phyloP scores from a whole-genome alignment of 2,888 invertebrate genomes.

The Buathra laborator region DNA sequence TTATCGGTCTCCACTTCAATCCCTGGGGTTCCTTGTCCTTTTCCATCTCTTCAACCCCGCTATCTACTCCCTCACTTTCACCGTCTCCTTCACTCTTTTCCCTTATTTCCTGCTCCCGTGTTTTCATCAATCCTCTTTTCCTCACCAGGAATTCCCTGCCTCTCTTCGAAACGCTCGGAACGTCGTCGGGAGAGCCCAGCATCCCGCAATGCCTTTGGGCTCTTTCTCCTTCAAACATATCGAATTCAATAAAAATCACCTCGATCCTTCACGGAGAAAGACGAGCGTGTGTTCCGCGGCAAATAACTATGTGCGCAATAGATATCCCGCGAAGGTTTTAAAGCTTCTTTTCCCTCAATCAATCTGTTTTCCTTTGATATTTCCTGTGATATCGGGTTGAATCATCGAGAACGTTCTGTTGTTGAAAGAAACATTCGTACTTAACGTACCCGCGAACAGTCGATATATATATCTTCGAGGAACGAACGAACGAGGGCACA shows the following conservation, averaged over 20 bases:
- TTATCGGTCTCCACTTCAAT: conserved; percentile 31
- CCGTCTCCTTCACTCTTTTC: conserved; percentile 11
- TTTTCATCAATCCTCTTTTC: conserved; percentile 54
- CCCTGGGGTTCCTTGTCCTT: not conserved
- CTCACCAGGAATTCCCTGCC: conserved; percentile 8
- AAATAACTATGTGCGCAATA: conserved; percentile 16
- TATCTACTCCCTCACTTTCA: conserved; percentile 18
- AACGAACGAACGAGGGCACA: not conserved
- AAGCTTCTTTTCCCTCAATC: conserved; percentile 5
- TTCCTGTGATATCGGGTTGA: not conserved
- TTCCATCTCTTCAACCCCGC: not conserved
- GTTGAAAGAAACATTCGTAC: not conserved
- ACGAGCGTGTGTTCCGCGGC: not conserved
- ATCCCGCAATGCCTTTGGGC: conserved; percentile 21
- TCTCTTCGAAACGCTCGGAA: conserved; percentile 22
- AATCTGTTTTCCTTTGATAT: not conserved
- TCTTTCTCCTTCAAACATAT: conserved; percentile 44
- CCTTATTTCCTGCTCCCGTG: conserved; percentile 43
- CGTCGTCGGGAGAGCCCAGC: conserved; percentile 13
- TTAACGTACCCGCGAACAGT: not conserved
- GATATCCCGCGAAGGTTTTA: not conserved
- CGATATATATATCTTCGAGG: not conserved
- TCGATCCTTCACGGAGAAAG: conserved; percentile 15
- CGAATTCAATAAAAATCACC: conserved; percentile 56
- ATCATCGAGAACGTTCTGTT: not conserved